Evolutionary conservation across 2,113 vertebrate species (phyloP), one percentile per base, ranked within the genome.

Genomic region (Entomyzon cyanotis): DNA sequence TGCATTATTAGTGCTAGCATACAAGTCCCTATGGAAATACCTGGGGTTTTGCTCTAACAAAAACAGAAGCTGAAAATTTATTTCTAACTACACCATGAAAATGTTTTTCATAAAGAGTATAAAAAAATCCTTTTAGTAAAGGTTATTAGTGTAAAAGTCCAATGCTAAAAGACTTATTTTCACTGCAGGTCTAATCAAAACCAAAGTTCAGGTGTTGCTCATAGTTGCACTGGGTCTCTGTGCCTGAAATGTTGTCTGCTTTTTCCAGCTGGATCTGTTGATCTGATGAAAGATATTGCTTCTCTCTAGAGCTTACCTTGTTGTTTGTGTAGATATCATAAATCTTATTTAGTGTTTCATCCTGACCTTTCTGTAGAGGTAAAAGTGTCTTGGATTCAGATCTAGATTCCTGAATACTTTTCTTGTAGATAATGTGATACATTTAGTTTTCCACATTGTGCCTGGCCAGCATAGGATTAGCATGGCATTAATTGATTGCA

Each of bases 401-500:
- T 60, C 73, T 81, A 89, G 89, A 84, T 70, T 92, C 76, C 68
- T 63, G 39, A 81, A 89, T 63, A 59, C 42, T 74, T 92, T 90
- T 59, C 79, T 74, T 68, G 30, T 56, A 83, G 88, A 87, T 83
- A 88, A 73, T 35, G 37, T 33, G 30, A 47, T 73, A n/a, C 25
- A 37, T 65, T 65, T 77, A 16, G 28, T 88, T 94, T 92, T 86
- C 60, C n/a, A 81, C 15, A 3, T 65, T 67, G 47, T 63, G 68
- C 71, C n/a, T 91, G 78, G 50, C 79, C 88, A 95, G 78, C n/a
- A 30, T 53, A 73, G 87, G 90, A 93, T 89, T 90, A 95, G 28
- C 47, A 37, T 2, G 2, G 60, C 75, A 88, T 74, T 86, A 90
- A 74, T 53, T 3, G 11, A 84, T 86, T 60, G 75, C 79, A 65